Base-by-base conservation (phyloP, 2,888 invertebrate genomes). In the Leptopterna dolabrata region DNA sequence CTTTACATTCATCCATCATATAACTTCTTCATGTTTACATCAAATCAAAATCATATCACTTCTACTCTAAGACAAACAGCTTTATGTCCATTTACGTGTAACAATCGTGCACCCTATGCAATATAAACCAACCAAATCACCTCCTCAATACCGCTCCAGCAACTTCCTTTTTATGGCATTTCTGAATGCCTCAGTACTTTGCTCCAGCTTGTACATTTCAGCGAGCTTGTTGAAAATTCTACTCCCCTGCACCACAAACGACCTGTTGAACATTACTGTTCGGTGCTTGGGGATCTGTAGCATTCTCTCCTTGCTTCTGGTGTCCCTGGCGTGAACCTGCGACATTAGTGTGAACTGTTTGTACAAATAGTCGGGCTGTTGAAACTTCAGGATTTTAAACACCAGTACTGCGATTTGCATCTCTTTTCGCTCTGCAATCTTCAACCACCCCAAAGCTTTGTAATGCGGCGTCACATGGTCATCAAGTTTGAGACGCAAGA, bases 371-470 rank as follows among this genome's bases (percentile, higher is more conserved):
- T n/a, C n/a, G n/a, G n/a, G n/a, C n/a, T n/a, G n/a, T 9, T 70
- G 11, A n/a, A 76, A 76, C n/a, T 76, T 76, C 14, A 76, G 11
- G 1, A 76, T 30, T 76, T 76, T 76, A n/a, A 76, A 76, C 36
- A 76, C n/a, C 14, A 76, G 14, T 4, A 41, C 30, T 4, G 76
- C 36, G 16, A 36, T 76, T 36, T 76, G 41, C 24, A 41, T 7
- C n/a, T 76, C n/a, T n/a, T 76, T 36, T 41, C 30, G 7, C 30
- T 76, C 76, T 2, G 30, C 19, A 6, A 76, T 76, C n/a, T 76
- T 76, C n/a, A 36, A 41, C 41, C 71, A 76, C 11, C 19, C 41
- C 36, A 76, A n/a, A 1, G 24, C 11, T 19, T 76, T 76, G 19
- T 14, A 76, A n/a, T 36, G 19, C 1, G 76, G 76, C 4, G 76